Conservation (phyloP, 2,113 vertebrate genomes). For the Cranoglanis bouderius region DNA sequence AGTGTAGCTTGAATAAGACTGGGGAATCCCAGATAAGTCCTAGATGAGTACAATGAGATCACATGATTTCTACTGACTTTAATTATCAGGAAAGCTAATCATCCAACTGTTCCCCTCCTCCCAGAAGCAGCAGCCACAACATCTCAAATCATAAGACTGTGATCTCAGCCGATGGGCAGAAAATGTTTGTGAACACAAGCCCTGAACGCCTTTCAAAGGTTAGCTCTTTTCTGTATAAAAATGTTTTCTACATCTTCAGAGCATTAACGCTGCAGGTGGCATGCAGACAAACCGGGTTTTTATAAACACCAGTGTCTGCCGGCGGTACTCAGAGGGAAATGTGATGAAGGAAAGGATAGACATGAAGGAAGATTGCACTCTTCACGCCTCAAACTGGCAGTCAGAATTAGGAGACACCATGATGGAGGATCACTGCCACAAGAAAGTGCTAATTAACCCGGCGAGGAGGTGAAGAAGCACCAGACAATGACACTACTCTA, state of each 20-base stretch:
- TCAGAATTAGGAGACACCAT: neutral
- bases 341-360: conserved; percentile 6
- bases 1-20: no score
- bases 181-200: conserved; percentile 15
- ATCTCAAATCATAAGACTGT: conserved; percentile 40
- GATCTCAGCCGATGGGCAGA: conserved; percentile 4
- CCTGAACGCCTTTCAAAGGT: conserved; percentile 28
- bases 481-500: neutral
- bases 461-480: neutral
- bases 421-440: neutral
- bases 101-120: neutral
- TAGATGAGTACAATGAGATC: neutral
- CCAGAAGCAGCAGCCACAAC: neutral
- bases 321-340: neutral
- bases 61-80: conserved; percentile 29
- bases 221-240: neutral
- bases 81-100: conserved; percentile 11
- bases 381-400: conserved; percentile 7
- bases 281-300: neutral
- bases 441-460: conserved; percentile 36
- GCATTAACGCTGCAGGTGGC: neutral
- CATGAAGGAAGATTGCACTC: neutral
- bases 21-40: neutral
- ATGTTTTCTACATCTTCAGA: neutral
- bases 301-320: conserved; percentile 1